Evolutionary conservation across 2,113 vertebrate species (phyloP).

Genomic region (Megatriorchis doriae): DNA sequence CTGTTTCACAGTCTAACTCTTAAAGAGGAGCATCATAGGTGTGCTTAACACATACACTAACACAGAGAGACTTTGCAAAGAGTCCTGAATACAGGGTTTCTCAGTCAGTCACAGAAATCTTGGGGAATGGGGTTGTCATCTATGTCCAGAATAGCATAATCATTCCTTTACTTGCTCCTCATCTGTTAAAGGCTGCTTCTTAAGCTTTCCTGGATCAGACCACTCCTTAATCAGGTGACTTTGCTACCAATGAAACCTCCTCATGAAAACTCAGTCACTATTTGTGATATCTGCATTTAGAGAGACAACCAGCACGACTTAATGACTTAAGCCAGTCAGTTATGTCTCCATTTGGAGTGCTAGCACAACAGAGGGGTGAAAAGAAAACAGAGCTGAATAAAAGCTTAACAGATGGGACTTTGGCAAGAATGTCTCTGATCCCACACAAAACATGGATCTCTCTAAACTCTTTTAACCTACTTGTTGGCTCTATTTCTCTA

Average conservation of each 20-base stretch:
- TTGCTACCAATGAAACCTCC: neutral
- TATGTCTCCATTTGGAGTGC: neutral
- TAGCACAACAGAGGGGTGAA: neutral
- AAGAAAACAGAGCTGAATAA: constrained; percentile 26
- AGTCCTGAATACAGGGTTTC: neutral
- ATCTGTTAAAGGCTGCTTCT: neutral
- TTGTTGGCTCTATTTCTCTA: neutral
- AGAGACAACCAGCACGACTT: neutral
- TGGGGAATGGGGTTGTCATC: neutral
- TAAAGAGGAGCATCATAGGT: neutral
- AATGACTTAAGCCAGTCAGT: neutral
- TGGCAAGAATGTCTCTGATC: neutral
- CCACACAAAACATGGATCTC: neutral
- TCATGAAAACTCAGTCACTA: neutral
- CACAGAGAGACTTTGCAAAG: neutral
- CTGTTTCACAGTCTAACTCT: neutral
- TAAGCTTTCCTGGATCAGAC: neutral
- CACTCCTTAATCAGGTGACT: neutral
- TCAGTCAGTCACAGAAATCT: neutral
- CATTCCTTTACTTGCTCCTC: neutral
- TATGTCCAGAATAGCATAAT: neutral
- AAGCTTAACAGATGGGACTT: constrained; percentile 12
- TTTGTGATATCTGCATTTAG: neutral
- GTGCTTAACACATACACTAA: neutral
- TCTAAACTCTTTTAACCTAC: neutral